Percentiles rank a stretch among this genome's conserved stretches.
Evolutionary conservation across 2,113 vertebrate genomes (phyloP).

Genomic region (Nestor notabilis): DNA sequence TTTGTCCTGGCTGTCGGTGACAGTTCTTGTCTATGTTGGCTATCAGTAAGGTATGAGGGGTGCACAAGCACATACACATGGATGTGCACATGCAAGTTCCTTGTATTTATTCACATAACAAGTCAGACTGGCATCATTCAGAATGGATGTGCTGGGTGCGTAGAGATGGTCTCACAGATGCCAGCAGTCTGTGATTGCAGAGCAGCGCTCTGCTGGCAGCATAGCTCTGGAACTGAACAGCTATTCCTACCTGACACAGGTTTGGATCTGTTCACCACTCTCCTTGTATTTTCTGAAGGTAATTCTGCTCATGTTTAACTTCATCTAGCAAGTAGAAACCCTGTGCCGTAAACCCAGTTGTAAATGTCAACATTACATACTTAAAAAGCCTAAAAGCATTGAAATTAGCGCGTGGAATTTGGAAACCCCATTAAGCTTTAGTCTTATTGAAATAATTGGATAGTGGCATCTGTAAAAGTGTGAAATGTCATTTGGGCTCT

Average conservation of each 20-base stretch:
- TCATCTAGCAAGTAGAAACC: not conserved
- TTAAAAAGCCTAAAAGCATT: not conserved
- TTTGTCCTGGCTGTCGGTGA: fast-evolving
- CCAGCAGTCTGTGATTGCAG: not conserved
- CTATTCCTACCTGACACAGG: not conserved
- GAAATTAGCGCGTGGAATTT: not conserved
- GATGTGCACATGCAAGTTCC: not conserved
- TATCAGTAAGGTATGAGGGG: fast-evolving
- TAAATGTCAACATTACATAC: not conserved
- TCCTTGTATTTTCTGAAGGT: not conserved
- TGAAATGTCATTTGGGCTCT: slow-evolving; percentile 29
- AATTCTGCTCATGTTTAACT: not conserved
- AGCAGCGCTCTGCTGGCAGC: not conserved
- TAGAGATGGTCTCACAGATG: not conserved
- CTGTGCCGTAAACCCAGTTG: not conserved
- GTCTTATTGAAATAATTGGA: not conserved
- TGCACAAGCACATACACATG: fast-evolving
- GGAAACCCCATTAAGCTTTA: not conserved
- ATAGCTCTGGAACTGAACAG: not conserved
- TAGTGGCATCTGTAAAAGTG: slow-evolving; percentile 15
- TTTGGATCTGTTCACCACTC: not conserved
- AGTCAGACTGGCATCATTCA: not conserved
- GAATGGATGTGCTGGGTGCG: not conserved
- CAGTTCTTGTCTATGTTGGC: not conserved
- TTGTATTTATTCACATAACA: too few relatives aligned